phyloP scores from a whole-genome alignment of 2,113 vertebrate genomes.

The Trematomus loennbergii region DNA sequence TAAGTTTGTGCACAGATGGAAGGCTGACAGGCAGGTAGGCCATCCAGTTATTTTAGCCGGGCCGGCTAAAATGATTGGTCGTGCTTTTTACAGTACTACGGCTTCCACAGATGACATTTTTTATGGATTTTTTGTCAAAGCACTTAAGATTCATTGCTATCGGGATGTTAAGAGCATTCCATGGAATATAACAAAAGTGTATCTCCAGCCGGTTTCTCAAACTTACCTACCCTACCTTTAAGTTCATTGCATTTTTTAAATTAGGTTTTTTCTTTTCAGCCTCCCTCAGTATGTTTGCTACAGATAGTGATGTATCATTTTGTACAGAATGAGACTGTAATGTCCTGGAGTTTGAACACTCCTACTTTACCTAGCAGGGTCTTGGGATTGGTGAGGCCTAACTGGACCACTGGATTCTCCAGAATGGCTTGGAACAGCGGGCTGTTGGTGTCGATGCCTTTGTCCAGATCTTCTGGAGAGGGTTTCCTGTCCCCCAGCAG shows the following conservation, averaged over 20 bases:
- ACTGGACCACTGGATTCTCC: constrained; percentile 97
- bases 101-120: no score
- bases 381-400: constrained; percentile 97
- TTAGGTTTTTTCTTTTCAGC: background rate
- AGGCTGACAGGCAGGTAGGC: no score
- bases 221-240: background rate
- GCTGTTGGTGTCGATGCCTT: constrained; percentile 94
- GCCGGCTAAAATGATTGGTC: no score
- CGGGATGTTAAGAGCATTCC: no score
- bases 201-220: no score
- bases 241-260: background rate
- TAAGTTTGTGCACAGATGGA: no score
- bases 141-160: no score
- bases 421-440: constrained; percentile 98
- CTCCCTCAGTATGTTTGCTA: background rate
- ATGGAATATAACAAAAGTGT: no score
- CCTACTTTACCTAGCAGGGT: constrained; percentile 89
- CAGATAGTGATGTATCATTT: background rate
- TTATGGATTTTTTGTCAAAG: no score
- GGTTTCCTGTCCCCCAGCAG: constrained; percentile 96
- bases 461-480: constrained; percentile 95
- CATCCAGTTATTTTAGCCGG: no score
- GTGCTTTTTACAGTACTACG: no score
- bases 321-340: background rate
- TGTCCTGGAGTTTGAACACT: no score